These are phyloP conservation scores for Solen grandis DNA, from an alignment of 1,140 invertebrate genomes.

Conservation along the genomic window DNA sequence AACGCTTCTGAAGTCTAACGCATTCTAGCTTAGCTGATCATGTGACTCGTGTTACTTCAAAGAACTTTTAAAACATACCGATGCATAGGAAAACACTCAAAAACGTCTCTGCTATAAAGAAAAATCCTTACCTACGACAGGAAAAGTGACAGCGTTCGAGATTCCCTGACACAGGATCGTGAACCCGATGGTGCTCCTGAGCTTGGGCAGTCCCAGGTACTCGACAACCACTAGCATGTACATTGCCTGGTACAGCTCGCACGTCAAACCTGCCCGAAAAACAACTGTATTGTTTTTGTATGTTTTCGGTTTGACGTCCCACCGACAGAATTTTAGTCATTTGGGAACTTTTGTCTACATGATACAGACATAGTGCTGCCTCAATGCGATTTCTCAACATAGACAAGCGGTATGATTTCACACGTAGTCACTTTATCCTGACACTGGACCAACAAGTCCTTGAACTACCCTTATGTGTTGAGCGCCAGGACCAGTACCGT, in stretches of 20 bases:
- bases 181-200: constrained; percentile 47
- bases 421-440: background rate
- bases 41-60: no score
- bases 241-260: constrained; percentile 41
- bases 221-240: constrained; percentile 40
- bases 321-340: no score
- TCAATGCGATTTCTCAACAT: background rate
- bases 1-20: no score
- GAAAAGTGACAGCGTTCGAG: constrained; percentile 16
- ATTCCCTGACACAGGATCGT: constrained; percentile 41
- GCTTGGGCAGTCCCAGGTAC: constrained; percentile 31
- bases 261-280: constrained; percentile 16
- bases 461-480: no score
- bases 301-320: background rate
- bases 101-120: no score
- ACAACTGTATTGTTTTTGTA: background rate
- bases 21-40: no score
- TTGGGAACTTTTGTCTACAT: no score
- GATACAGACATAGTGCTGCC: no score
- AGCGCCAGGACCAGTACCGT: no score
- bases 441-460: no score
- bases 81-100: no score
- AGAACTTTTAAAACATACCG: no score
- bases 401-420: background rate
- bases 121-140: constrained; percentile 39